These are phyloP conservation scores for Eciton burchellii DNA, from an alignment of 1,140 invertebrate genomes.

Conservation along the genomic window DNA sequence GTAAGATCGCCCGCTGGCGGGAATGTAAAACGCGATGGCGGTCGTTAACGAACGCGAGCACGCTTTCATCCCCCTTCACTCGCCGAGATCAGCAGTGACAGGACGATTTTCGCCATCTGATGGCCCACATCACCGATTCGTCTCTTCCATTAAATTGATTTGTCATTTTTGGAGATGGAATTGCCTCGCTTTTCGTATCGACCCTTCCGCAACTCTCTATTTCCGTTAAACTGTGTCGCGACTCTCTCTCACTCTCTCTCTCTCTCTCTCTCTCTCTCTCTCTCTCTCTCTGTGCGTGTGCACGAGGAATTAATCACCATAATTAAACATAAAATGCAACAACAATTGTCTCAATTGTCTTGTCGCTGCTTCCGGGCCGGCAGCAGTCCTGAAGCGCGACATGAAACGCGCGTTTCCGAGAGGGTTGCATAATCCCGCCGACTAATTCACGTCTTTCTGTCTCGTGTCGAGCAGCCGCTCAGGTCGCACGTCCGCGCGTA, in stretches of 20 bases:
- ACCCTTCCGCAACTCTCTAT: background rate
- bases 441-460: slow-evolving; percentile 20
- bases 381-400: too few species aligned
- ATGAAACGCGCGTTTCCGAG: background rate
- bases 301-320: too few species aligned
- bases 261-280: background rate
- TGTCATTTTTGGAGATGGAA: background rate
- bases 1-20: background rate
- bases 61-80: background rate
- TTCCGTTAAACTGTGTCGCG: background rate
- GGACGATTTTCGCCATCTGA: slow-evolving; percentile 9
- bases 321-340: too few species aligned
- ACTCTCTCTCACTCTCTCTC: background rate
- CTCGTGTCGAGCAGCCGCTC: slow-evolving; percentile 71
- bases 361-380: too few species aligned
- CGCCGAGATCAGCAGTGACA: background rate
- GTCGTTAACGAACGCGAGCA: background rate
- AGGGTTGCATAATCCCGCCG: background rate
- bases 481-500: slow-evolving; percentile 76
- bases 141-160: background rate
- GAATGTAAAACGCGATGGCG: slow-evolving; percentile 28
- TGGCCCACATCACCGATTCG: background rate
- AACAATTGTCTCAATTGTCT: too few species aligned
- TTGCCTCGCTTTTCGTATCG: background rate
- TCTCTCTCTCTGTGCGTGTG: background rate